Conservation (phyloP, 2,888 invertebrate genomes). For the Dicycla oo region DNA sequence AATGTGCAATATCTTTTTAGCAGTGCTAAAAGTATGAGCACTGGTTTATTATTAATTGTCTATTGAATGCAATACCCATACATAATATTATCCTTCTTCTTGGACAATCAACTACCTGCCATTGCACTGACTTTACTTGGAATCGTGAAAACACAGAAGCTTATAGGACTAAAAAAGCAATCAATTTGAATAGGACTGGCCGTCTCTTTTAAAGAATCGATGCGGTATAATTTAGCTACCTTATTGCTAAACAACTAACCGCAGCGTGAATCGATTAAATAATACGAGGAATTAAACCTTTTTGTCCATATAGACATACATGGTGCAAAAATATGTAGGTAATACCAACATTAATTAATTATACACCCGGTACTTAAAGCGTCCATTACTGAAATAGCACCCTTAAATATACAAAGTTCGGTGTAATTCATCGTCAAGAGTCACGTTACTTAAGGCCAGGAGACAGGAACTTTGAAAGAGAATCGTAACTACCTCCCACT, state of each 20-base stretch:
- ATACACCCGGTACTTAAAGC: conserved; percentile 40
- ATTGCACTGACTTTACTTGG: not conserved
- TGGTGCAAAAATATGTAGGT: conserved; percentile 23
- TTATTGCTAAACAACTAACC: not conserved
- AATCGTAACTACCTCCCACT: conserved; percentile 76
- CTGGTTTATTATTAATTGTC: too few species aligned
- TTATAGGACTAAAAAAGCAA: not conserved
- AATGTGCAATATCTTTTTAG: too few species aligned
- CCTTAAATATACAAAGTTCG: conserved; percentile 72
- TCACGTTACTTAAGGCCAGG: conserved; percentile 75
- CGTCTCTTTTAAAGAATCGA: too few species aligned
- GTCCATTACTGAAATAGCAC: conserved; percentile 63
- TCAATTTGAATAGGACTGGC: not conserved
- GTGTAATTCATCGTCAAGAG: conserved; percentile 78
- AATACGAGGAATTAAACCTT: not conserved
- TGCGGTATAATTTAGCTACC: not conserved
- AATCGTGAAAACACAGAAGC: not conserved
- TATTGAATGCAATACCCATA: too few species aligned
- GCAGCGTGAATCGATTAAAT: not conserved
- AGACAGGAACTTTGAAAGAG: conserved; percentile 77
- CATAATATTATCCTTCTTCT: too few species aligned
- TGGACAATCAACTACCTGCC: too few species aligned
- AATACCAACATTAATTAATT: conserved; percentile 44
- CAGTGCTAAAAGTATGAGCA: too few species aligned
- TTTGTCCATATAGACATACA: not conserved